These are phyloP conservation scores for Cybosia mesomella DNA, from an alignment of 2,888 invertebrate genomes.

Conservation along the genomic window DNA sequence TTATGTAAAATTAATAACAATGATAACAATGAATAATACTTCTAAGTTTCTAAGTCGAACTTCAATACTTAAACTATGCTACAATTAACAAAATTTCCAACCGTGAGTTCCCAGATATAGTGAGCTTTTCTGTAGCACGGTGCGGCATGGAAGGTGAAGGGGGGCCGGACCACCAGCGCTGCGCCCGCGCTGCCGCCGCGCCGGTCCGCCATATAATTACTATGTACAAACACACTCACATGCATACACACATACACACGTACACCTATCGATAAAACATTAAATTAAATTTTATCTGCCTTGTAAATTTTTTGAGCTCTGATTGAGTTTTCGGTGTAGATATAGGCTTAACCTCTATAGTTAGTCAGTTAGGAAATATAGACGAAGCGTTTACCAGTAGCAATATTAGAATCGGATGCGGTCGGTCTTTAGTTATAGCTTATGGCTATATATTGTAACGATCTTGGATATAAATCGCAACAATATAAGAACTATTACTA, in stretches of 20 bases:
- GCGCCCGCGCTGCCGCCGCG: constrained; percentile 79
- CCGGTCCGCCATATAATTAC: constrained; percentile 84
- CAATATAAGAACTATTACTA: constrained; percentile 61
- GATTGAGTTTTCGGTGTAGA: constrained; percentile 75
- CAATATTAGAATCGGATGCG: constrained; percentile 71
- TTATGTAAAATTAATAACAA: background rate
- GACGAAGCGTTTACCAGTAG: constrained; percentile 66
- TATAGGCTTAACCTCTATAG: constrained; percentile 52
- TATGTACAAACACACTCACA: constrained; percentile 77
- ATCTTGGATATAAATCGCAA: constrained; percentile 60
- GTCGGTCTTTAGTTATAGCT: constrained; percentile 56
- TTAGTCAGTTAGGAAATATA: constrained; percentile 54
- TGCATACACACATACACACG: constrained; percentile 68
- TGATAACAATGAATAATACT: constrained; percentile 59
- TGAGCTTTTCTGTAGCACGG: constrained; percentile 63
- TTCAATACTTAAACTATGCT: constrained; percentile 55
- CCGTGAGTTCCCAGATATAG: constrained; percentile 79
- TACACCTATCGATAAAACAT: constrained; percentile 77
- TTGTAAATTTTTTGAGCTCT: constrained; percentile 82
- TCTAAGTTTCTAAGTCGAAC: constrained; percentile 62
- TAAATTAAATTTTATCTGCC: constrained; percentile 83
- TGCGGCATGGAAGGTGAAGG: constrained; percentile 57
- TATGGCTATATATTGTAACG: constrained; percentile 47
- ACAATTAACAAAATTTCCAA: constrained; percentile 69
- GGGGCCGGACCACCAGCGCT: constrained; percentile 82